Evolutionary conservation across 2,797 vertebrate genomes (phyloP).

Genomic region (Aratinga solstitialis): DNA sequence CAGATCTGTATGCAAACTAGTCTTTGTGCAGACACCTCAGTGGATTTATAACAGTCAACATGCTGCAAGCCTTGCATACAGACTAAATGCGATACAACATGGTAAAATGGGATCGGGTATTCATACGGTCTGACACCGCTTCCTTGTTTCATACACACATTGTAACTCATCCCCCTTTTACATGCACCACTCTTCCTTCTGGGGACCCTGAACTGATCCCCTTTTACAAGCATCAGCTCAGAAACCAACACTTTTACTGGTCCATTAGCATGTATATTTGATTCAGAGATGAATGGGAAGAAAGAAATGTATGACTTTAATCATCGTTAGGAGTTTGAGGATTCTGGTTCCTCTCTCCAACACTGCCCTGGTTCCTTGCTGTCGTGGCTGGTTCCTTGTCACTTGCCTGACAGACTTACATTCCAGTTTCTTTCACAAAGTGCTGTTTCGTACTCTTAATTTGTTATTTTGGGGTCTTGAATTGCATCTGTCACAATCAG

Average conservation of each 20-base stretch:
- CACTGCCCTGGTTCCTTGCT: background rate
- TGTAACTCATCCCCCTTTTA: background rate
- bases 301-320: background rate
- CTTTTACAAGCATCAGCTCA: fast-evolving
- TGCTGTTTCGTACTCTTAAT: background rate
- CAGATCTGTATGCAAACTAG: background rate
- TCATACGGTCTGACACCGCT: background rate
- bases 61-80: background rate
- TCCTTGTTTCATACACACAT: no score
- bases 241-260: background rate
- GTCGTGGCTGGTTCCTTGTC: background rate
- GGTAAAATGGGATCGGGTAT: fast-evolving
- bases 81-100: fast-evolving
- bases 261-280: background rate
- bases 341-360: background rate
- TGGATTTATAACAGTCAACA: background rate
- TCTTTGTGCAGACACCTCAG: background rate
- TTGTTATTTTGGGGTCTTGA: background rate
- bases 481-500: background rate
- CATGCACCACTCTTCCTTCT: background rate
- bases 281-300: background rate
- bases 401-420: background rate
- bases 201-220: background rate
- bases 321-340: background rate
- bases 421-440: background rate